Evolutionary conservation across 2,797 vertebrate species (phyloP).

Genomic region (Pygocentrus nattereri): DNA sequence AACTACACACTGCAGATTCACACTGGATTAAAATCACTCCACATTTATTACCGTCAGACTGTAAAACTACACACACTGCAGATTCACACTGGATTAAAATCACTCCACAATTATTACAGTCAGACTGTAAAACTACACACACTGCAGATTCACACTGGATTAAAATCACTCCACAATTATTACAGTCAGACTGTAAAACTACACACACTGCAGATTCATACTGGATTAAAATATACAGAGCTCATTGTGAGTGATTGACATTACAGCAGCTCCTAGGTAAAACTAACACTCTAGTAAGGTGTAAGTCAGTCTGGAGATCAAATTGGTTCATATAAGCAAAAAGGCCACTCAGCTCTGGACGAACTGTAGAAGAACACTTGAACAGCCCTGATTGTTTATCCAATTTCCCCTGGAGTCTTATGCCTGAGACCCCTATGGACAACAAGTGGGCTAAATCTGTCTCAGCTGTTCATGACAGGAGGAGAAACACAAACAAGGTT

Average conservation of each 20-base stretch:
- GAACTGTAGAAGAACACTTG: not conserved
- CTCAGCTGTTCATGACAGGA: slow-evolving; percentile 30
- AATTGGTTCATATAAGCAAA: not conserved
- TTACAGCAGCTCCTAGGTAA: not conserved
- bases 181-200: no score
- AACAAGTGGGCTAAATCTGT: not conserved
- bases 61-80: no score
- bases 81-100: no score
- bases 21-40: no score
- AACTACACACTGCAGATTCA: no score
- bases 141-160: no score
- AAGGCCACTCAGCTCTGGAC: not conserved
- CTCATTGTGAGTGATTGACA: not conserved
- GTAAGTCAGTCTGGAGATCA: not conserved
- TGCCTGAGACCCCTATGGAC: not conserved
- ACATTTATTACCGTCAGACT: no score
- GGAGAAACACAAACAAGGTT: slow-evolving; percentile 47
- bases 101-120: no score
- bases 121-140: no score
- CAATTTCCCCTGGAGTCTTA: not conserved
- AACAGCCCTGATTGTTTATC: slow-evolving; percentile 21
- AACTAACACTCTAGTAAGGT: no score
- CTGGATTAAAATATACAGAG: not conserved
- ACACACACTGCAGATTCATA: not conserved
- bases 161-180: no score